These are phyloP conservation scores for Actinostola sp. DNA, from an alignment of 92 coral and sea anemone genomes.

Conservation along the genomic window DNA sequence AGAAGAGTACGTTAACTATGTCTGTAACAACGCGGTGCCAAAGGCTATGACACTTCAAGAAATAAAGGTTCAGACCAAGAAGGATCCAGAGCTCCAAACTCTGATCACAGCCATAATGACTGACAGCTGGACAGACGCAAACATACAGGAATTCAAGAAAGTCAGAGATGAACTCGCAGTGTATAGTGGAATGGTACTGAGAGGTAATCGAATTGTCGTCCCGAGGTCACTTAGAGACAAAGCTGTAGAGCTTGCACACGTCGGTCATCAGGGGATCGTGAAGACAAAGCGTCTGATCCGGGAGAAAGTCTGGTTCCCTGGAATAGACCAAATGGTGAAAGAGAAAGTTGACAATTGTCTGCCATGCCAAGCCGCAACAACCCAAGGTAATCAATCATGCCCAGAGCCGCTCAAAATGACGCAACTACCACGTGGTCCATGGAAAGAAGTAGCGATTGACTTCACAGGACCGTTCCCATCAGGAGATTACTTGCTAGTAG, in stretches of 20 bases:
- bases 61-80: conserved; percentile 47
- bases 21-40: conserved; percentile 38
- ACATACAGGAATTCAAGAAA: conserved; percentile 40
- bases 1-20: conserved; percentile 44
- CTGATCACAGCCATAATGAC: conserved; percentile 41
- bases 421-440: conserved; percentile 48
- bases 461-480: conserved; percentile 70
- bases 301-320: conserved; percentile 59
- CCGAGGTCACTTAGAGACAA: conserved; percentile 33
- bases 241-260: conserved; percentile 52
- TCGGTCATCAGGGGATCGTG: conserved; percentile 69
- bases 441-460: conserved; percentile 64
- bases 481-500: conserved; percentile 62
- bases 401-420: conserved; percentile 53
- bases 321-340: conserved; percentile 43
- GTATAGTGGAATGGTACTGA: conserved; percentile 36
- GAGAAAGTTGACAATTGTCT: conserved; percentile 58
- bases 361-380: conserved; percentile 53
- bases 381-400: conserved; percentile 36
- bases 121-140: conserved; percentile 37
- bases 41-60: conserved; percentile 63
- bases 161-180: conserved; percentile 59
- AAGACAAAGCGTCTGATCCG: conserved; percentile 65
- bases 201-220: conserved; percentile 36
- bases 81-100: conserved; percentile 26